Base-by-base conservation (phyloP, 2,888 invertebrate genomes). In the Polylopha cassiicola region DNA sequence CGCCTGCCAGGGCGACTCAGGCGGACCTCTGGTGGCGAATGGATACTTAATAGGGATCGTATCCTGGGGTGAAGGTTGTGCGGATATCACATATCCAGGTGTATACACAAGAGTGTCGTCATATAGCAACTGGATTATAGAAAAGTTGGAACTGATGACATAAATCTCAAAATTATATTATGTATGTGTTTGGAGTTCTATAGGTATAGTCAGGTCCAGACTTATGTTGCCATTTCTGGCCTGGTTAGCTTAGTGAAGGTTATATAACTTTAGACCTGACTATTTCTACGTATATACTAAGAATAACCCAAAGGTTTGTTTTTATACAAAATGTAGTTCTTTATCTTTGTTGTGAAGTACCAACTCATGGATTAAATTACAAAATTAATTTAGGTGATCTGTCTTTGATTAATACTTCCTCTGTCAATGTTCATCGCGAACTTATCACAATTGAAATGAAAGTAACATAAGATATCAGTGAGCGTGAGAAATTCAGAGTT, bases 51-150 rank as follows among this genome's bases (percentile, higher is more conserved):
- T 88, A 29, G 88, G 88, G 22, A 72, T 88, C 30, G 88, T 88
- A 1, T 89, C 88, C 10, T 88, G 86, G 81, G 89, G 89, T 18
- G 87, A 86, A 65, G 85, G 82, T 2, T 89, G 89, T 48, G 89
- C 87, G 3, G 70, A 79, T 26, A 53, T 61, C 1, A 46, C 58
- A 23, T 88, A 87, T 48, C 89, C 89, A 2, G 89, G 89, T 28
- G 87, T 89, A 1, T 89, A 88, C 38, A 86, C 87, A 1, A 77
- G 87, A 48, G 78, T 89, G 15, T 76, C 84, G 0, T 38, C 58
- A 21, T 79, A 79, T 24, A 56, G 55, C 14, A 32, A 57, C 2
- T 86, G 86, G 86, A 76, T 85, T 39, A 20, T 47, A 3, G 34
- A 55, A 6, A 56, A 51, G 4, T 16, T 49, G 17, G 29, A 24